Evolutionary conservation across 2,888 invertebrate genomes (phyloP).

Genomic region (Panopea generosa): DNA sequence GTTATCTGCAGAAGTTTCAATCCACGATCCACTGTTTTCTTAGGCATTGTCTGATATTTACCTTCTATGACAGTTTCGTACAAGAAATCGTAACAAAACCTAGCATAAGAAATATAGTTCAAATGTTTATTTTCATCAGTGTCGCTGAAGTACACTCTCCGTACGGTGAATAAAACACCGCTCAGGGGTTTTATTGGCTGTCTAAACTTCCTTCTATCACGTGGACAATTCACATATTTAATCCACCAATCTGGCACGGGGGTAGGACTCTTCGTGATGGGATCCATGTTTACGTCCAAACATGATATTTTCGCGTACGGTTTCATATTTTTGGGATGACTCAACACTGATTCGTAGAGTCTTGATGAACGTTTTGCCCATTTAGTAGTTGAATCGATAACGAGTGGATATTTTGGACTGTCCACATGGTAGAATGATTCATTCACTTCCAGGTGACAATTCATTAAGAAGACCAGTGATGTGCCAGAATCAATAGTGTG

Average conservation of each 20-base stretch:
- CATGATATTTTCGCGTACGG: constrained; percentile 19
- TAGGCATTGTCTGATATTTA: constrained; percentile 5
- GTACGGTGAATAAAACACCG: constrained; percentile 13
- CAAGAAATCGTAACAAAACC: constrained; percentile 39
- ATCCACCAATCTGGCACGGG: constrained; percentile 48
- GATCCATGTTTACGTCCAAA: constrained; percentile 45
- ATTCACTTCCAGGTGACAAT: constrained; percentile 25
- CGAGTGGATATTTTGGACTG: constrained; percentile 34
- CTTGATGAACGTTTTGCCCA: constrained; percentile 38
- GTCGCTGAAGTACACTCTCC: constrained; percentile 37
- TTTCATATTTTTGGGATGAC: constrained; percentile 15
- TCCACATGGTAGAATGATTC: constrained; percentile 21
- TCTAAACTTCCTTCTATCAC: constrained; percentile 13
- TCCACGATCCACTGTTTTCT: constrained; percentile 16
- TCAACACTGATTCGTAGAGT: constrained; percentile 10
- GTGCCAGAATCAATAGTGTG: not conserved
- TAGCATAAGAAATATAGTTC: constrained; percentile 40
- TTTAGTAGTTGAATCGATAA: constrained; percentile 24
- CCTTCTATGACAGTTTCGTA: constrained; percentile 33
- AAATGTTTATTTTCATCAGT: constrained; percentile 48
- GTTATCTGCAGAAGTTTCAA: constrained; percentile 38
- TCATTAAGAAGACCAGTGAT: constrained; percentile 16
- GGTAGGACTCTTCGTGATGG: constrained; percentile 33
- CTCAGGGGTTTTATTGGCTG: constrained; percentile 24
- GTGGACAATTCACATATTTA: constrained; percentile 24